Evolutionary conservation across 2,888 invertebrate genomes (phyloP).

Genomic region (Acleris holmiana): DNA sequence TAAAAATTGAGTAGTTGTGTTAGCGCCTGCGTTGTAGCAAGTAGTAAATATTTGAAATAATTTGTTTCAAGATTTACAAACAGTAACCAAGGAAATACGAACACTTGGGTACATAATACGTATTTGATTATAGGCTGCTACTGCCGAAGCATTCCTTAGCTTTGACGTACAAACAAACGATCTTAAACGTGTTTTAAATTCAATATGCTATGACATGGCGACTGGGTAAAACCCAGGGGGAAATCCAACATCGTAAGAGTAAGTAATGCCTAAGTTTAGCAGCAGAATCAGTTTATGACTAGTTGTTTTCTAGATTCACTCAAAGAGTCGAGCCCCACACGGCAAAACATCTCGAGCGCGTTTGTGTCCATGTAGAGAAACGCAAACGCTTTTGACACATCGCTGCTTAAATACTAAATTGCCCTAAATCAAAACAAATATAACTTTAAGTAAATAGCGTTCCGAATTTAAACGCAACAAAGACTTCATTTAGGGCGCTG

Average conservation of each 20-base stretch:
- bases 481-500: no score
- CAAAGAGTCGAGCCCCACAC: no score
- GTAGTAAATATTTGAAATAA: conserved; percentile 66
- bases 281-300: background rate
- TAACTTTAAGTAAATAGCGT: no score
- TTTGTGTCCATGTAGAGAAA: no score
- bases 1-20: conserved; percentile 39
- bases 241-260: background rate
- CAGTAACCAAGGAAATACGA: conserved; percentile 62
- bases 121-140: conserved; percentile 41
- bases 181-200: conserved; percentile 1
- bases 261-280: background rate
- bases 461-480: no score
- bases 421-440: no score
- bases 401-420: no score
- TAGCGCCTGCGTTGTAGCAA: conserved; percentile 62
- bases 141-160: conserved; percentile 20
- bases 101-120: conserved; percentile 55
- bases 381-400: no score
- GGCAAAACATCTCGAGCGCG: no score
- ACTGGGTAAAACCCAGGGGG: conserved; percentile 20
- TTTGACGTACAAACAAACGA: conserved; percentile 1
- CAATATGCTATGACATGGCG: conserved; percentile 1
- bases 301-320: no score
- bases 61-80: conserved; percentile 65